Percentiles rank a stretch among this genome's conserved stretches.
These are phyloP conservation scores for Cosmorhoe ocellata DNA, from an alignment of 2,888 invertebrate genomes.

Conservation along the genomic window DNA sequence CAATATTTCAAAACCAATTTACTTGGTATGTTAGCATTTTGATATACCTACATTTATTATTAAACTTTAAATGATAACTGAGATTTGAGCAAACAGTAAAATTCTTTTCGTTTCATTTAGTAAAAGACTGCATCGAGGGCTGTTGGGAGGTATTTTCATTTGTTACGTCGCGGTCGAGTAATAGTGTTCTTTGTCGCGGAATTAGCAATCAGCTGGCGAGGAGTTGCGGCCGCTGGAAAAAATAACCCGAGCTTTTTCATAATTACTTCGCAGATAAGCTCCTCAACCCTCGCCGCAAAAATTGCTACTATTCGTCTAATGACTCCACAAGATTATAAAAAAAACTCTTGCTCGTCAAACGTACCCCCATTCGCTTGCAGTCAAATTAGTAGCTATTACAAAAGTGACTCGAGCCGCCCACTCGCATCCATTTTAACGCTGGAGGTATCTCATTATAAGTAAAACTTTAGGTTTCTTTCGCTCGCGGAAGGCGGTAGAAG, in stretches of 20 bases:
- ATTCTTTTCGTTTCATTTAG: not conserved
- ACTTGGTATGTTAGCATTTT: too few relatives aligned
- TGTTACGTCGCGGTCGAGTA: constrained; percentile 52
- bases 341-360: constrained; percentile 35
- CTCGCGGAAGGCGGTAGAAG: constrained; percentile 59
- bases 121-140: constrained; percentile 18
- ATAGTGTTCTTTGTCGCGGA: constrained; percentile 72
- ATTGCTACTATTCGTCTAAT: constrained; percentile 68
- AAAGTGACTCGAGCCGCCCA: constrained; percentile 35
- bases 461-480: constrained; percentile 63
- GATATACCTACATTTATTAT: too few relatives aligned
- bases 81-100: too few relatives aligned
- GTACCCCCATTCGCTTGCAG: constrained; percentile 30
- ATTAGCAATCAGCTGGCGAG: constrained; percentile 71
- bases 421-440: constrained; percentile 50
- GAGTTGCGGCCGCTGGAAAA: constrained; percentile 37
- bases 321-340: constrained; percentile 60
- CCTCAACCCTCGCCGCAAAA: constrained; percentile 56
- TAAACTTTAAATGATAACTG: too few relatives aligned
- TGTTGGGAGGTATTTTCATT: constrained; percentile 59
- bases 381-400: constrained; percentile 44
- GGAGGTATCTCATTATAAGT: constrained; percentile 57
- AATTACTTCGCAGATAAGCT: constrained; percentile 72
- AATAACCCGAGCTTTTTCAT: constrained; percentile 65
- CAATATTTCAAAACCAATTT: too few relatives aligned